These are phyloP conservation scores for Scaptomyza cyrtandrae DNA, from an alignment of 2,888 invertebrate genomes.

Conservation along the genomic window DNA sequence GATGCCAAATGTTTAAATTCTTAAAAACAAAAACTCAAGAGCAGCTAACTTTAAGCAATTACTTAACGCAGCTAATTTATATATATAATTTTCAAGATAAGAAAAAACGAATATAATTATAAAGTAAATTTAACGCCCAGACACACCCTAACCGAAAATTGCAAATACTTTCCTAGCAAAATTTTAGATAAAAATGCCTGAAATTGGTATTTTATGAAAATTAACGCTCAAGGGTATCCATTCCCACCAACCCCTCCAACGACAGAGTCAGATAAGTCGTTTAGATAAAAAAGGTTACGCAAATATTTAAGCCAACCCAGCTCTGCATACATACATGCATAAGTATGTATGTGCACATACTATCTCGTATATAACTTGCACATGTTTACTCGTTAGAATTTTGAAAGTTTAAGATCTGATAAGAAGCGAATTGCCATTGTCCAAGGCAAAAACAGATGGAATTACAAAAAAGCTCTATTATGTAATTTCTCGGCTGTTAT, in stretches of 20 bases:
- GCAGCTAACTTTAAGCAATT: background rate
- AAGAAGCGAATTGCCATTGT: slow-evolving; percentile 62
- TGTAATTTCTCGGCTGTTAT: background rate
- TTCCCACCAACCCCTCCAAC: background rate
- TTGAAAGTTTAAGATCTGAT: slow-evolving; percentile 72
- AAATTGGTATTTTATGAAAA: slow-evolving; percentile 79
- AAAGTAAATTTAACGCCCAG: slow-evolving; percentile 23
- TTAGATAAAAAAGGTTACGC: slow-evolving; percentile 75
- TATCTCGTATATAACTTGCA: slow-evolving; percentile 30
- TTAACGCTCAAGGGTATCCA: slow-evolving; percentile 70
- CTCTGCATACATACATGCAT: background rate
- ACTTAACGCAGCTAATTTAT: slow-evolving; percentile 59
- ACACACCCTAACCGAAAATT: slow-evolving; percentile 12
- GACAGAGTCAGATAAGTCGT: slow-evolving; percentile 65
- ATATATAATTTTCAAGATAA: slow-evolving; percentile 54
- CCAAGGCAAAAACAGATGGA: slow-evolving; percentile 39
- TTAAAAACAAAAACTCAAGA: slow-evolving; percentile 19
- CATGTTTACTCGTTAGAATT: slow-evolving; percentile 50
- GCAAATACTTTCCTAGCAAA: slow-evolving; percentile 43
- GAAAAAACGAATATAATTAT: slow-evolving; percentile 37
- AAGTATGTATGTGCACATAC: background rate
- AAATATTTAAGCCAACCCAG: slow-evolving; percentile 60
- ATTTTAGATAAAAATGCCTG: slow-evolving; percentile 50
- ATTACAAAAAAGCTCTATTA: background rate
- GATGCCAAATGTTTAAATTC: slow-evolving; percentile 54